Percentiles rank a stretch among this genome's conserved stretches.
Evolutionary conservation across 1,140 invertebrate genomes (phyloP).

Genomic region (Panulirus ornatus): DNA sequence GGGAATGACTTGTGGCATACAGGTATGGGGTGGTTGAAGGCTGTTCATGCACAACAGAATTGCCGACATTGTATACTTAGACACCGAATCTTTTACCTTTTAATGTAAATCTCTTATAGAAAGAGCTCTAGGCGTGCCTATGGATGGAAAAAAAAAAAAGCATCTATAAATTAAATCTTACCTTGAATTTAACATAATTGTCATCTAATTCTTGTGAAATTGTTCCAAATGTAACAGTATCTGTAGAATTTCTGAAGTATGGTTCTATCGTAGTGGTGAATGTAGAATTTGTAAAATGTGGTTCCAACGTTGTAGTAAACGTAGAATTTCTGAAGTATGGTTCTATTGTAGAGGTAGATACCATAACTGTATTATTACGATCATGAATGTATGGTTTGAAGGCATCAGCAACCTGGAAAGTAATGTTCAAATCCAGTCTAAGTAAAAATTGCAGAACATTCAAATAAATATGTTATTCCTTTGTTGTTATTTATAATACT

Average conservation of each 20-base stretch:
- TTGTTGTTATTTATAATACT: no score
- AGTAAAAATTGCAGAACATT: no score
- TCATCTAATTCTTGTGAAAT: neutral
- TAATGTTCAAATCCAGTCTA: neutral
- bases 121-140: no score
- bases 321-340: neutral
- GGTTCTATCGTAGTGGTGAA: conserved; percentile 41
- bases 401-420: conserved; percentile 69
- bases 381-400: conserved; percentile 66
- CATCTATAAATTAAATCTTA: neutral
- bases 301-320: neutral
- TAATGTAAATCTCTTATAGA: no score
- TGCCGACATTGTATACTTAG: no score
- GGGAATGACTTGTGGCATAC: no score
- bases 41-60: no score
- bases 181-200: conserved; percentile 48
- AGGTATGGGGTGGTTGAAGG: no score
- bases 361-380: neutral
- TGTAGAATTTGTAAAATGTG: neutral
- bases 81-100: no score
- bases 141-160: neutral
- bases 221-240: no score
- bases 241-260: conserved; percentile 80
- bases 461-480: no score
- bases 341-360: neutral